phyloP scores from a whole-genome alignment of 2,888 invertebrate genomes.

The Acronicta aceris region DNA sequence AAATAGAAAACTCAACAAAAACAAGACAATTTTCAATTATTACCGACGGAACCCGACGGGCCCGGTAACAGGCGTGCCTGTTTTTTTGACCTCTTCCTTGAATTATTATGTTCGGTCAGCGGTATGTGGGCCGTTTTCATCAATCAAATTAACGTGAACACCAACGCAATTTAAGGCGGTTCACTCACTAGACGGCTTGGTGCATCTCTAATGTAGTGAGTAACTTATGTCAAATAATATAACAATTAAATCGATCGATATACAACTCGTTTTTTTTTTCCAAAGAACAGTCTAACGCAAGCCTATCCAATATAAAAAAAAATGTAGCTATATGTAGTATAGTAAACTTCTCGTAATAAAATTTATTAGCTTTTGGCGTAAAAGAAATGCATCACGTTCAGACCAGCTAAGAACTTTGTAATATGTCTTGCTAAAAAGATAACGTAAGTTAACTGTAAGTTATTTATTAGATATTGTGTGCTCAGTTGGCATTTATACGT shows the following conservation, averaged over 20 bases:
- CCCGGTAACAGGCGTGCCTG: constrained; percentile 14
- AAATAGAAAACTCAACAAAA: neutral
- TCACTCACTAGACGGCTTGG: constrained; percentile 8
- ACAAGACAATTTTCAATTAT: constrained; percentile 14
- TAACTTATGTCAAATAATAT: constrained; percentile 3
- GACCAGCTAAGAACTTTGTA: too few species aligned
- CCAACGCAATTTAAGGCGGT: constrained; percentile 47
- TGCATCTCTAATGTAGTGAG: constrained; percentile 5
- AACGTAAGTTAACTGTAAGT: neutral
- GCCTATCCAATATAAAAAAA: too few species aligned
- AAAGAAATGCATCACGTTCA: too few species aligned
- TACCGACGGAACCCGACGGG: constrained; percentile 35
- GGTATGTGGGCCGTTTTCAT: constrained; percentile 73
- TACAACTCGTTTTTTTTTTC: too few species aligned
- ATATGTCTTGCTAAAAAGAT: neutral
- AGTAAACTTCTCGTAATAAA: too few species aligned
- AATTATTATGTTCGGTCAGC: constrained; percentile 63
- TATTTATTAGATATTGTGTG: neutral
- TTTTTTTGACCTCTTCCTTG: constrained; percentile 65
- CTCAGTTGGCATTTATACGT: constrained; percentile 22
- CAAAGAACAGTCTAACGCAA: too few species aligned
- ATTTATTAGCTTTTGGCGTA: too few species aligned
- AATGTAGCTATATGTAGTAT: too few species aligned
- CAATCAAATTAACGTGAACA: constrained; percentile 73
- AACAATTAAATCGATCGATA: neutral